phyloP scores from a whole-genome alignment of 1,140 invertebrate species.

The Aphis gossypii region DNA sequence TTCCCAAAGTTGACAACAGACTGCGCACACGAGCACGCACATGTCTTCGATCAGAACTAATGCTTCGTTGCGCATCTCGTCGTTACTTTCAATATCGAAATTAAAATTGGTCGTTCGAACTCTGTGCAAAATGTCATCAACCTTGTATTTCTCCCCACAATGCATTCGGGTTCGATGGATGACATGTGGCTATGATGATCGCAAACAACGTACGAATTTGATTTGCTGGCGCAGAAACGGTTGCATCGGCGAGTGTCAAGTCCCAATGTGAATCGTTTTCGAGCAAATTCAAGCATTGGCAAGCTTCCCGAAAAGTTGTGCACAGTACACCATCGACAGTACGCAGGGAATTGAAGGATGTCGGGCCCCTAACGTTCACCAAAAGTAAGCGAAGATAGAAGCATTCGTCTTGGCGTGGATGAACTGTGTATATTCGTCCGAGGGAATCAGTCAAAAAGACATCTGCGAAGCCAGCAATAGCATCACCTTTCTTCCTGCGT shows the following conservation, averaged over 20 bases:
- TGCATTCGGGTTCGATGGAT: constrained; percentile 60
- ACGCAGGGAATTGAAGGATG: constrained; percentile 62
- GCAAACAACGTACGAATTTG: no score
- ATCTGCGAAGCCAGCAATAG: no score
- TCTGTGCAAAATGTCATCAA: constrained; percentile 61
- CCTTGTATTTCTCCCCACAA: constrained; percentile 64
- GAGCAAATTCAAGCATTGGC: no score
- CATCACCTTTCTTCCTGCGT: no score
- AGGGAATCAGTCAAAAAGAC: no score
- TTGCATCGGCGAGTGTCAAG: no score
- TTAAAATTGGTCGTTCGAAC: constrained; percentile 59
- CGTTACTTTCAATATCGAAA: constrained; percentile 61
- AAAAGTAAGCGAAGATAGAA: constrained; percentile 55
- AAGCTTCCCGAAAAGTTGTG: constrained; percentile 55
- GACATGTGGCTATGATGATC: neutral
- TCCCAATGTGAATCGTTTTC: no score
- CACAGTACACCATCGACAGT: constrained; percentile 59
- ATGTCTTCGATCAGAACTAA: constrained; percentile 64
- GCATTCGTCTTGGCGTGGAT: no score
- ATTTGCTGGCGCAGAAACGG: no score
- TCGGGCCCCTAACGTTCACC: constrained; percentile 64
- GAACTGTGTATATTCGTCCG: no score
- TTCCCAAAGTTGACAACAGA: constrained; percentile 53
- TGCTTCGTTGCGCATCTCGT: constrained; percentile 62
- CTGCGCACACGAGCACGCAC: no score